Percentiles rank a stretch among this genome's conserved stretches.
These are phyloP conservation scores for Pan paniscus DNA, from an alignment of 2,113 vertebrate genomes.

Conservation along the genomic window DNA sequence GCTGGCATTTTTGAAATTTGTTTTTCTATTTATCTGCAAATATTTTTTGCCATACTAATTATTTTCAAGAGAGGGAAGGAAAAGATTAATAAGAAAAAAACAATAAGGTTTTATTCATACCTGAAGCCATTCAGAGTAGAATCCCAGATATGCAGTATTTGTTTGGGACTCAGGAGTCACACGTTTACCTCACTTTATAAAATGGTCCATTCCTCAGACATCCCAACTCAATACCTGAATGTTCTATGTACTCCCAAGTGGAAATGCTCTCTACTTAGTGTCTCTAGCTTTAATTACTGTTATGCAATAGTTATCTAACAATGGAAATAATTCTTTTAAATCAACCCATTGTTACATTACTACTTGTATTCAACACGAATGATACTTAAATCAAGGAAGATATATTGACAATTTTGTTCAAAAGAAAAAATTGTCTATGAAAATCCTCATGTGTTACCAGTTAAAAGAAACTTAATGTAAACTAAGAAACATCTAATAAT, in stretches of 20 bases:
- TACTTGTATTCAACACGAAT: background rate
- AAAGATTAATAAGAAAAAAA: background rate
- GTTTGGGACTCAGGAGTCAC: fast-evolving
- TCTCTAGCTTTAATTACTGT: background rate
- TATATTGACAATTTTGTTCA: background rate
- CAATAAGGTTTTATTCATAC: background rate
- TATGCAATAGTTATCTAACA: background rate
- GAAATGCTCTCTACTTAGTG: background rate
- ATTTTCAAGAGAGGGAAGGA: background rate
- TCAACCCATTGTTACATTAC: background rate
- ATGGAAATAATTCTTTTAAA: background rate
- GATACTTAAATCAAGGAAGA: background rate
- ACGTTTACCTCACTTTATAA: background rate
- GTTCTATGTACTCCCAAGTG: background rate
- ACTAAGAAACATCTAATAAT: background rate
- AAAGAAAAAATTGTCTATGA: background rate
- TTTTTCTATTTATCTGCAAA: background rate
- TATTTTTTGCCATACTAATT: background rate
- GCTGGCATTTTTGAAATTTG: background rate
- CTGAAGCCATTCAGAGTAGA: background rate
- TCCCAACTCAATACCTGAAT: background rate
- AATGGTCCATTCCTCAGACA: background rate
- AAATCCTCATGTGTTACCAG: background rate
- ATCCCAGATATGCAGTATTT: background rate
- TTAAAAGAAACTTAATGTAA: background rate